Evolutionary conservation across 1,140 invertebrate genomes (phyloP), one percentile per base, ranked within the genome.

Genomic region (Frieseomelitta varia): DNA sequence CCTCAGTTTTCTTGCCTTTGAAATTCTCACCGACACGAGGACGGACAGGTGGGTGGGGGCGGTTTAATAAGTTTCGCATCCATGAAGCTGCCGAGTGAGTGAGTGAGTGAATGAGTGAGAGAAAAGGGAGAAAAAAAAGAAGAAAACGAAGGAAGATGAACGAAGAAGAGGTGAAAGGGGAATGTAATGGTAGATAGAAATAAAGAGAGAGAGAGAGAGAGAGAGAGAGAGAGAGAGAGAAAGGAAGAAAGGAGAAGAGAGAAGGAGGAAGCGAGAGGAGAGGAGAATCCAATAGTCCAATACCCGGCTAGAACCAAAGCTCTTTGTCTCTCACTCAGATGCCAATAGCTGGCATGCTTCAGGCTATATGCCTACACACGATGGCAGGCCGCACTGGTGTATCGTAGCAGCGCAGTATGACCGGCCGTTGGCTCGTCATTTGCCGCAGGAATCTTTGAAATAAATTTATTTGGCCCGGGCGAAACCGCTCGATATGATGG

Each of bases 261-360:
- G 75, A 2, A 63, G 1, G 67, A 58, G 63, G 53, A 58, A 71
- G 47, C 14, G 72, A 61, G 71, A 81, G n/a, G 56, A 75, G 88
- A 74, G 24, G 75, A 86, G 88, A 85, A 90, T 88, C 79, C 86
- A 88, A 89, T 90, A 90, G 88, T 88, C 88, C 89, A 90, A 90
- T 90, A 86, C 80, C 80, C 53, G 58, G 80, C 78, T 72, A 83
- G 85, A 85, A 81, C 83, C 79, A 77, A 86, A 82, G 88, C 86
- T 88, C 89, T 90, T 90, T 90, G 86, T 90, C 89, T 90, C 86
- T 75, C 89, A 84, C 84, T 84, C 84, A 81, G 81, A 90, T 90
- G 86, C 88, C 89, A 90, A 90, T 90, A 88, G 88, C 81, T 88
- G 75, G 74, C 84, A 85, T 88, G 84, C 89, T 84, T 90, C 81